Evolutionary conservation across 2,888 invertebrate genomes (phyloP), one percentile per base, ranked within the genome.

Genomic region (Drosophila buzzatii): DNA sequence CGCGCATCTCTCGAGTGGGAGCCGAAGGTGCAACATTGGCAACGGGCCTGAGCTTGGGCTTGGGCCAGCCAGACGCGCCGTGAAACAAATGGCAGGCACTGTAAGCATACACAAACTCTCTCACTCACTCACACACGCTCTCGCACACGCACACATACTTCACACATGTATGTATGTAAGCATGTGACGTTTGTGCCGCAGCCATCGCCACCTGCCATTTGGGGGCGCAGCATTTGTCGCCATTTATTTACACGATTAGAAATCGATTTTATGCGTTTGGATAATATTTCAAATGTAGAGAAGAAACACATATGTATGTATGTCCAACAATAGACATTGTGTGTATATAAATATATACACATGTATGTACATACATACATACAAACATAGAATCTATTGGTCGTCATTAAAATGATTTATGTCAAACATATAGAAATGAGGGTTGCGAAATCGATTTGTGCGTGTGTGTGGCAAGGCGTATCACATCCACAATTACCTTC

Each of bases 221-320:
- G 70, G 70, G 68, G 64, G 47, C 76, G 82, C 86, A 84, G 87
- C 82, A 85, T 85, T 85, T 85, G 87, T 85, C 85, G 87, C 85
- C 85, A 85, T 85, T 85, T 87, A 85, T 85, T 85, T 85, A 85
- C 87, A 85, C 85, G 85, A 85, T 85, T 85, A 87, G 85, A 87
- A 85, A 85, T 85, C 85, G 85, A 85, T 87, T 85, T 87, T 85
- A 82, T 85, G 87, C 85, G 85, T 87, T 87, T 73, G 73, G 74
- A 81, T 71, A 76, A 85, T 81, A 84, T 85, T 79, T 81, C 79
- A 82, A 76, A 77, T 74, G 74, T 77, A 71, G 39, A 79, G 56
- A 70, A 79, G 56, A 70, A 69, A 81, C 66, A 66, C 58, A 51
- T 55, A 69, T 35, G 55, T 52, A 18, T 14, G 23, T 23, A 37